These are phyloP conservation scores for Hemibagrus guttatus DNA, from an alignment of 2,797 vertebrate species.

Conservation along the genomic window DNA sequence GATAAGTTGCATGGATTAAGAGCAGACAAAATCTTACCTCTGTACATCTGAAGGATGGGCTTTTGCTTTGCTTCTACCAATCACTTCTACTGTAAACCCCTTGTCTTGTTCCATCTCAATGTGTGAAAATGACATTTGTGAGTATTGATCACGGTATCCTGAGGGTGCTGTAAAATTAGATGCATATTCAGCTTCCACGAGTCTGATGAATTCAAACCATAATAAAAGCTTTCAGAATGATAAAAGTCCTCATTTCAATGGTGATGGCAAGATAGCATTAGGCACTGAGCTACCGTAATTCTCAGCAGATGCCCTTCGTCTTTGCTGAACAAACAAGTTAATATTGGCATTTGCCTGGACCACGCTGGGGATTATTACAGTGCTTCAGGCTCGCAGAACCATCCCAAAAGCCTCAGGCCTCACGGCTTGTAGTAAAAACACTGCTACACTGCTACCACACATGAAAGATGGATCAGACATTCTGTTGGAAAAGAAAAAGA, in stretches of 20 bases:
- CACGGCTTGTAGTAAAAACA: constrained; percentile 26
- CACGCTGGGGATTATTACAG: constrained; percentile 42
- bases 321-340: constrained; percentile 65
- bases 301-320: constrained; percentile 66
- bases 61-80: not conserved
- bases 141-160: constrained; percentile 54
- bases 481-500: constrained; percentile 40
- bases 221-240: not conserved
- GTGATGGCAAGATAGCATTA: constrained; percentile 29
- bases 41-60: not conserved
- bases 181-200: constrained; percentile 16
- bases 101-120: constrained; percentile 20
- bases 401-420: constrained; percentile 35
- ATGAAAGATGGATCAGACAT: constrained; percentile 45
- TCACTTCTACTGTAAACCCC: not conserved
- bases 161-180: constrained; percentile 41
- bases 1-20: not conserved
- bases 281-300: constrained; percentile 44
- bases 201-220: constrained; percentile 17
- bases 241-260: constrained; percentile 20
- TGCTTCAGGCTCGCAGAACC: constrained; percentile 50
- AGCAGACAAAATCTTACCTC: not conserved
- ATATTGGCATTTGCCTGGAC: constrained; percentile 58
- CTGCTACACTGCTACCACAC: constrained; percentile 45
- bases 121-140: constrained; percentile 48